Evolutionary conservation across 2,797 vertebrate genomes (phyloP).

Genomic region (Chelmon rostratus): DNA sequence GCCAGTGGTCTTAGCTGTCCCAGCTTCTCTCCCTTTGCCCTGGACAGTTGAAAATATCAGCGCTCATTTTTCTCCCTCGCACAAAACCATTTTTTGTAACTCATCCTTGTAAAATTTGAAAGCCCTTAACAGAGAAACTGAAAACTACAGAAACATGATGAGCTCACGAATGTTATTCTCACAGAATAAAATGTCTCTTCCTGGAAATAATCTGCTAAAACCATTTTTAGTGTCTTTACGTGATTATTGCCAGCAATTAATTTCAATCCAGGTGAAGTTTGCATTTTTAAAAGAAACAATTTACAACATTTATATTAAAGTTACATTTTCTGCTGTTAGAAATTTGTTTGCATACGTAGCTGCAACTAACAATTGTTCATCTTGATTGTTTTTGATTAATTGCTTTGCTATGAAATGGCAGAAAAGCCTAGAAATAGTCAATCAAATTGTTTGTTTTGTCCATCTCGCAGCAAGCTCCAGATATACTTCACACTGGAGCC

Average conservation of each 20-base stretch:
- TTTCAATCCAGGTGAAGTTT: neutral
- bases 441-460: no score
- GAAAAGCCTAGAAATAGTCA: no score
- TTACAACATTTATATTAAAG: no score
- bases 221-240: neutral
- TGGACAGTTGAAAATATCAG: slow-evolving; percentile 12
- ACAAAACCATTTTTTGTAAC: neutral
- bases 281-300: neutral
- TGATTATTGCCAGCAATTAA: neutral
- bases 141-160: neutral
- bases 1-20: neutral
- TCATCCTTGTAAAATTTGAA: neutral
- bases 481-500: no score
- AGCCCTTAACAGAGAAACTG: neutral
- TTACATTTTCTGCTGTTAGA: neutral
- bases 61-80: slow-evolving; percentile 1
- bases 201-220: neutral
- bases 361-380: neutral
- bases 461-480: no score
- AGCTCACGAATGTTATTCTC: neutral
- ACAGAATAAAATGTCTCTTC: neutral
- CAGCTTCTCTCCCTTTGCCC: neutral
- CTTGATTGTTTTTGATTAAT: neutral
- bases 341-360: no score
- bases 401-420: neutral